Conservation (phyloP, 2,797 vertebrate genomes). For the Saxicola maurus region DNA sequence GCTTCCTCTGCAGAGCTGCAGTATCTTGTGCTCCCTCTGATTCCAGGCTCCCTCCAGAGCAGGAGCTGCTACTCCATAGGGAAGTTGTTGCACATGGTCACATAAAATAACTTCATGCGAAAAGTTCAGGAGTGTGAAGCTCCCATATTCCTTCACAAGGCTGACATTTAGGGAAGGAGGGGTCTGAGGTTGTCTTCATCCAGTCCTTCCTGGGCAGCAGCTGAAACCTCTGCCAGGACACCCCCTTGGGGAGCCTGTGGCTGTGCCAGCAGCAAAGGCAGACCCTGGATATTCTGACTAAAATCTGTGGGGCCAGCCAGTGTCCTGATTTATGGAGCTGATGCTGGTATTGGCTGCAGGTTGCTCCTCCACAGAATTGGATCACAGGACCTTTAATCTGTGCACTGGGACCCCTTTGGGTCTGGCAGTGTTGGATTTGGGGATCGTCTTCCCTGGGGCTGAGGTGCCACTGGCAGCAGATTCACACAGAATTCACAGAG, state of each 20-base stretch:
- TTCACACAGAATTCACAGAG: not conserved
- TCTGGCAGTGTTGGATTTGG: not conserved
- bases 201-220: not conserved
- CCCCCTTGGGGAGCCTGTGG: not conserved
- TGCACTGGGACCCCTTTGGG: not conserved
- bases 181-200: not conserved
- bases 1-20: not conserved
- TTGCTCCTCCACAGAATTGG: not conserved
- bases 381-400: not conserved
- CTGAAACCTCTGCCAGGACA: not conserved
- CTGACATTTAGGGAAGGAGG: not conserved
- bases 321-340: not conserved
- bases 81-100: not conserved
- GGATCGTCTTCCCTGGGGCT: not conserved
- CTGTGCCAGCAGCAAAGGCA: not conserved
- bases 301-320: not conserved
- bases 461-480: not conserved
- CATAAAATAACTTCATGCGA: not conserved
- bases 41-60: not conserved
- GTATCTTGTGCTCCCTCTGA: not conserved
- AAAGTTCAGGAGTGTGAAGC: not conserved
- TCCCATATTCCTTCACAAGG: rapidly evolving
- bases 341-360: not conserved
- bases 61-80: not conserved
- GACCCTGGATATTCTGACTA: not conserved